These are phyloP conservation scores for Horisme vitalbata DNA, from an alignment of 2,888 invertebrate genomes.

Conservation along the genomic window DNA sequence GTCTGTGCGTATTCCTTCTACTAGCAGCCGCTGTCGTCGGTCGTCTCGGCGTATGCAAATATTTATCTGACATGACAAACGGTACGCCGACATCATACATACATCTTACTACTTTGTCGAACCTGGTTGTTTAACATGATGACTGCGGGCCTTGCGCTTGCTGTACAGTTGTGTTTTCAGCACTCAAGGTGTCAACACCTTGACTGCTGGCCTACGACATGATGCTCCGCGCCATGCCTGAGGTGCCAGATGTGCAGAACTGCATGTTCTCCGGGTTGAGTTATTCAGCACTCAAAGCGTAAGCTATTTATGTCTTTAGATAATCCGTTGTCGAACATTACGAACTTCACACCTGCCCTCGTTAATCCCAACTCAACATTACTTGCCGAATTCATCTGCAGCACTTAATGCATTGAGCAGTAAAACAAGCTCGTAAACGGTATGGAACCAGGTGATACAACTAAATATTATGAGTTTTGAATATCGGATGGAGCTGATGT, in stretches of 20 bases:
- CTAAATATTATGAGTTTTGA: constrained; percentile 25
- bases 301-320: no score
- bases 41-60: constrained; percentile 34
- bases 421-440: constrained; percentile 24
- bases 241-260: no score
- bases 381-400: constrained; percentile 23
- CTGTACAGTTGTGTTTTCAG: no score
- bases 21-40: not conserved
- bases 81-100: constrained; percentile 12
- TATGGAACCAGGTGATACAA: constrained; percentile 18
- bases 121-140: no score
- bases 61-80: constrained; percentile 28
- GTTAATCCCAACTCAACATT: constrained; percentile 17
- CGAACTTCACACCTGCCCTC: constrained; percentile 9
- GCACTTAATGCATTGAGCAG: constrained; percentile 20
- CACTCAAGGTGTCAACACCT: no score
- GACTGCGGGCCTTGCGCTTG: no score
- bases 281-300: no score
- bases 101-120: not conserved
- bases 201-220: no score
- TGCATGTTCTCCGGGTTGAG: no score
- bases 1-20: constrained; percentile 17
- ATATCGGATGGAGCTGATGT: constrained; percentile 21
- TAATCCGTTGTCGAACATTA: no score
- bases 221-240: no score